These are phyloP conservation scores for Cetoscarus ocellatus DNA, from an alignment of 2,797 vertebrate genomes.

Conservation along the genomic window DNA sequence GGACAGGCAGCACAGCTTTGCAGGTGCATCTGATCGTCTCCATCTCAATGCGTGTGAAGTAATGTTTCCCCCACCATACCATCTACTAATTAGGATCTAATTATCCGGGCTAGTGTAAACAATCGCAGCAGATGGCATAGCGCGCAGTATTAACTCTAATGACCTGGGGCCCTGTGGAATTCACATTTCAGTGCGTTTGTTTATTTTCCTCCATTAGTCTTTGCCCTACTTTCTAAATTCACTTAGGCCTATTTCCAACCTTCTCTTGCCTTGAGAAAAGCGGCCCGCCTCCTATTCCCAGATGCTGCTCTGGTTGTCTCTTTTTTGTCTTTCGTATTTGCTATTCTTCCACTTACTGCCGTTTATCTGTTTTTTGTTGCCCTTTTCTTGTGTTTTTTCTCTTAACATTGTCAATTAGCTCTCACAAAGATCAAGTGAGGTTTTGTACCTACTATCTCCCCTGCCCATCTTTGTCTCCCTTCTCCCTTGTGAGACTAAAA, in stretches of 20 bases:
- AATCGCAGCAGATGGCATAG: slow-evolving; percentile 95
- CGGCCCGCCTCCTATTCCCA: slow-evolving; percentile 52
- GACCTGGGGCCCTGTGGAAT: slow-evolving; percentile 88
- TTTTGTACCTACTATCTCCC: slow-evolving; percentile 51
- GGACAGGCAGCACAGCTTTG: slow-evolving; percentile 51
- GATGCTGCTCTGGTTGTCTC: slow-evolving; percentile 16
- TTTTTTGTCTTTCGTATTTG: slow-evolving; percentile 12
- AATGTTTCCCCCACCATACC: slow-evolving; percentile 84
- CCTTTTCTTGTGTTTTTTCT: slow-evolving; percentile 22
- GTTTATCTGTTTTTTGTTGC: slow-evolving; percentile 64
- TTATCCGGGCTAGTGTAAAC: slow-evolving; percentile 95
- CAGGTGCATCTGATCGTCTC: slow-evolving; percentile 80
- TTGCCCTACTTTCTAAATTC: slow-evolving; percentile 87
- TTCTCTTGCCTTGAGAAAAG: slow-evolving; percentile 68
- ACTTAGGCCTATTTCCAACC: slow-evolving; percentile 79
- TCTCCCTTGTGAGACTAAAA: slow-evolving; percentile 42
- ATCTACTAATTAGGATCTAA: slow-evolving; percentile 97
- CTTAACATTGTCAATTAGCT: slow-evolving; percentile 70
- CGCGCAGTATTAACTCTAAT: slow-evolving; percentile 88
- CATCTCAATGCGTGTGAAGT: slow-evolving; percentile 74
- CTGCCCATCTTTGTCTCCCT: slow-evolving; percentile 35
- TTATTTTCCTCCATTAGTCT: slow-evolving; percentile 87
- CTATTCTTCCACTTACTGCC: slow-evolving; percentile 48
- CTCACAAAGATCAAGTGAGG: slow-evolving; percentile 51
- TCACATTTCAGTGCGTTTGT: slow-evolving; percentile 85